Evolutionary conservation across 1,140 invertebrate species (phyloP).

Genomic region (Tetramorium simillimum): DNA sequence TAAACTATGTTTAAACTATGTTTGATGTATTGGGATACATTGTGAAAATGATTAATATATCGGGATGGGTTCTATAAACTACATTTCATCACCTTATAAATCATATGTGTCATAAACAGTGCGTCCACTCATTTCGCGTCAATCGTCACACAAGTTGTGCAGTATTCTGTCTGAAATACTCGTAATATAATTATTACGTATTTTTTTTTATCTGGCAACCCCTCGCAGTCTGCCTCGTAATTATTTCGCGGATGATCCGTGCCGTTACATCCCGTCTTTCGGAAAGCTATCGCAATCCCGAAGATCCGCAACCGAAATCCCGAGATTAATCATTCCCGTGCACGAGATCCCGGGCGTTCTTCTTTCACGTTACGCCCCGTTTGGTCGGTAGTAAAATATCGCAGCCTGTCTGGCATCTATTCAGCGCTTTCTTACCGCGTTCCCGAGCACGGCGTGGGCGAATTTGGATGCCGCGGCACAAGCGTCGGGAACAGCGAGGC

Average conservation of each 20-base stretch:
- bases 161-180: neutral
- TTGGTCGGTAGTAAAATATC: slow-evolving; percentile 31
- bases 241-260: neutral
- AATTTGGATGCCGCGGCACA: slow-evolving; percentile 18
- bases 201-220: neutral
- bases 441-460: slow-evolving; percentile 32
- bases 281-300: neutral
- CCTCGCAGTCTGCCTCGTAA: neutral
- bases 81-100: neutral
- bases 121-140: neutral
- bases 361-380: slow-evolving; percentile 8
- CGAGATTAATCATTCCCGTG: slow-evolving; percentile 29
- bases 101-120: neutral
- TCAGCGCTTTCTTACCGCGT: slow-evolving; percentile 26
- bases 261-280: neutral
- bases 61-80: neutral
- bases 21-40: slow-evolving; percentile 5
- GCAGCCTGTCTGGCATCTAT: slow-evolving; percentile 34
- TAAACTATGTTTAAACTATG: neutral
- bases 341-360: neutral
- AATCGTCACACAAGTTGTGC: neutral
- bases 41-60: slow-evolving; percentile 14
- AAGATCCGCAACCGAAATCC: neutral
- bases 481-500: neutral
- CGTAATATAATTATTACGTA: neutral